Conservation (phyloP, 2,113 vertebrate species). For the Orcinus orca region DNA sequence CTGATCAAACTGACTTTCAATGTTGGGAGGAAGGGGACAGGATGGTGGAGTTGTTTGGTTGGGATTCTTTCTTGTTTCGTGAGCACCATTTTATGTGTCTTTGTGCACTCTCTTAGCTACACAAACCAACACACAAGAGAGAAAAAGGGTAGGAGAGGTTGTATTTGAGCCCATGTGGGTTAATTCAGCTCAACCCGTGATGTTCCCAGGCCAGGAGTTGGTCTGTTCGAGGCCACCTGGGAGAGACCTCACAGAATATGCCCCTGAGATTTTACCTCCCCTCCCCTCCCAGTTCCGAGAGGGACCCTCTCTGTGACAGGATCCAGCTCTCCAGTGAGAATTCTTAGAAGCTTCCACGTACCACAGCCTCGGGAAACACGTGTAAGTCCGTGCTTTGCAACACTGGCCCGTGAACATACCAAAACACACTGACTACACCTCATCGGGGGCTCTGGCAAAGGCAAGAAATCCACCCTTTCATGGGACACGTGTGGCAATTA, state of each 20-base stretch:
- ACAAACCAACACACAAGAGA: no score
- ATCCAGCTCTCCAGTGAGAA: neutral
- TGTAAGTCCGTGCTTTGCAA: fast-evolving
- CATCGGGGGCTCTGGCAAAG: fast-evolving
- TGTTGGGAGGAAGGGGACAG: neutral
- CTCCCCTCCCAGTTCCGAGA: neutral
- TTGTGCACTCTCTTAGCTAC: neutral
- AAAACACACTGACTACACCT: fast-evolving
- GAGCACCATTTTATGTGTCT: neutral
- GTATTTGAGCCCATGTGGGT: fast-evolving
- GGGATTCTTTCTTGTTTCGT: neutral
- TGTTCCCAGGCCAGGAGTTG: fast-evolving
- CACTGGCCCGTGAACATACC: fast-evolving
- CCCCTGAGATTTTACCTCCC: neutral
- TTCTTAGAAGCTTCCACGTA: fast-evolving
- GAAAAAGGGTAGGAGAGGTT: neutral
- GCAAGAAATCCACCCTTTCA: neutral
- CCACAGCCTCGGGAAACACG: neutral
- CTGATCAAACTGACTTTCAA: neutral
- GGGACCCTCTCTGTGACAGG: fast-evolving
- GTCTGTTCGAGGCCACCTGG: fast-evolving
- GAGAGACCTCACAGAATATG: fast-evolving
- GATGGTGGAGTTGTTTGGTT: fast-evolving
- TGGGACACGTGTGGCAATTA: fast-evolving
- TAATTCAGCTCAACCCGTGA: fast-evolving